Evolutionary conservation across 2,888 invertebrate genomes (phyloP).

Genomic region (Lordiphosa andalusiaca): DNA sequence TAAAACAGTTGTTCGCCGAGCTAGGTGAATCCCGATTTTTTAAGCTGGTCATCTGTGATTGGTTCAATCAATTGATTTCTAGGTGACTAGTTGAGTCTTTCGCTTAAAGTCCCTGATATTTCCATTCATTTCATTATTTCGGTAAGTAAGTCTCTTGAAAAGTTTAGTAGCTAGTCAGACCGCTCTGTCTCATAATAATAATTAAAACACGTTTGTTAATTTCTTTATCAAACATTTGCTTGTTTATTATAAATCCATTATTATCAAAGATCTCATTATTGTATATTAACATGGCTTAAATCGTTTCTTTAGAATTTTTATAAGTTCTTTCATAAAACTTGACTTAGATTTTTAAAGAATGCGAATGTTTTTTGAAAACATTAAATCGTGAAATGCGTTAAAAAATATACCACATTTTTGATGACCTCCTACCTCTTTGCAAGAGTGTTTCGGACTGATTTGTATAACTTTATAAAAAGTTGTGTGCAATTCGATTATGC

Average conservation of each 20-base stretch:
- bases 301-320: slow-evolving; percentile 28
- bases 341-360: slow-evolving; percentile 27
- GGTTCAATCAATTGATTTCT: too few species aligned
- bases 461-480: slow-evolving; percentile 65
- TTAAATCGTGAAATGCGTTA: slow-evolving; percentile 32
- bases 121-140: too few species aligned
- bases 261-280: slow-evolving; percentile 52
- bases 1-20: too few species aligned
- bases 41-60: too few species aligned
- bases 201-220: not conserved
- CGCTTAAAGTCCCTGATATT: too few species aligned
- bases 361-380: slow-evolving; percentile 4
- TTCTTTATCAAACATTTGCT: slow-evolving; percentile 42
- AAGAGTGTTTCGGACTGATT: not conserved
- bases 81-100: too few species aligned
- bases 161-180: too few species aligned
- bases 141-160: too few species aligned
- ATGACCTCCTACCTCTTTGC: slow-evolving; percentile 1
- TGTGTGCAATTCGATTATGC: slow-evolving; percentile 35
- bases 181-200: not conserved
- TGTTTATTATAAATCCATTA: slow-evolving; percentile 59
- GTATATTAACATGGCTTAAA: slow-evolving; percentile 44
- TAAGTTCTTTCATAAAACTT: slow-evolving; percentile 45
- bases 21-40: too few species aligned
- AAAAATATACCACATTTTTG: slow-evolving; percentile 35